Evolutionary conservation across 92 coral and sea anemone species (phyloP), one percentile per base, ranked within the genome.

Genomic region (Phenganax marumi): DNA sequence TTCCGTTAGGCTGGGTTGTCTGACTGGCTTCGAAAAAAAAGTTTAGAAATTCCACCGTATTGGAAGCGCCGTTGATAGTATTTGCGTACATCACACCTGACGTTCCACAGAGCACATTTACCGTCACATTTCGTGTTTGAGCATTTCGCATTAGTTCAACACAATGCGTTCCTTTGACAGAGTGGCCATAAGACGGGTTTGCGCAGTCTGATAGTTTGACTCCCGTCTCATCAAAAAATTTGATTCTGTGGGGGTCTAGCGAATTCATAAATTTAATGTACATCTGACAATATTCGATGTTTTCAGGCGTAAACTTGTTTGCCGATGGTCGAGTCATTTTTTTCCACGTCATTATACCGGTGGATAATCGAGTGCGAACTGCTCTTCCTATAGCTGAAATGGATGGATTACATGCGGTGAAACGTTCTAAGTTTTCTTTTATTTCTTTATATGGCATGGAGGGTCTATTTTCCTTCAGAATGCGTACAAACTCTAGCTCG

Each of bases 201-300:
- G 33, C 26, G 33, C 43, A 19, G 33, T 19, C 26, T 33, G 43
- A 33, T 13, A 62, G 0, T 6, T 23, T 19, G 52, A 85, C 61
- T 8, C 91, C 87, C 22, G 77, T 52, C 56, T 81, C 91, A 65
- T 80, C 84, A 26, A 88, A 85, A 22, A 85, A 85, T 63, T 85
- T 75, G 13, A 85, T 54, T 51, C 75, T 76, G 17, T 78, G 49
- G 10, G 86, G 87, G 24, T 83, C 72, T 17, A 86, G 14, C 33
- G 84, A 52, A 26, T 66, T 53, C 17, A 89, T 72, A 75, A 71
- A 86, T 48, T 86, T 47, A 8, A 86, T 46, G 85, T 48, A 89
- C 19, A 76, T 50, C 56, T 89, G 90, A 57, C 88, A 86, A 39
- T 89, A 86, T 22, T 56, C 24, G 19, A 87, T 13, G 61, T 86